These are phyloP conservation scores for Himalopsyche japonica DNA, from an alignment of 2,888 invertebrate species.

Conservation along the genomic window DNA sequence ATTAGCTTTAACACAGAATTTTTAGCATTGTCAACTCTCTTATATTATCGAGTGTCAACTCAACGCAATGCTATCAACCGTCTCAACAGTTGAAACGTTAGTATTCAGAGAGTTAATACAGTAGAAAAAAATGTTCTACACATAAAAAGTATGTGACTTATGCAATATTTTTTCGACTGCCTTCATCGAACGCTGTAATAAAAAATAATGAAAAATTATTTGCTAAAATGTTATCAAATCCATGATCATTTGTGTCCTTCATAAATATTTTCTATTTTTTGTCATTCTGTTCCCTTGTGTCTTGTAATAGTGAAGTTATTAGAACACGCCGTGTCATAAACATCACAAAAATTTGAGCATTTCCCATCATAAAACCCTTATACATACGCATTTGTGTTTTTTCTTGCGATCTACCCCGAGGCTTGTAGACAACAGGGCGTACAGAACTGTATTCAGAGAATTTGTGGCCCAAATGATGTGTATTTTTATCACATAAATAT, in stretches of 20 bases:
- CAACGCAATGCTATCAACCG: too few relatives aligned
- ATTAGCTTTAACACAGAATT: too few relatives aligned
- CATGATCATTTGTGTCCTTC: not conserved
- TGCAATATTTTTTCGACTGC: too few relatives aligned
- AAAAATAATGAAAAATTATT: not conserved
- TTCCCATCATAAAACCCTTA: conserved; percentile 31
- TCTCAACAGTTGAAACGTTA: too few relatives aligned
- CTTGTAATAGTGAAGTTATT: conserved; percentile 14
- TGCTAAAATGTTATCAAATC: not conserved
- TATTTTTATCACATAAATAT: too few relatives aligned
- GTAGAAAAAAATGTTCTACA: too few relatives aligned
- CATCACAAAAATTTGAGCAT: conserved; percentile 30
- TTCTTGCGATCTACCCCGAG: not conserved
- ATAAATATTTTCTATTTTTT: not conserved
- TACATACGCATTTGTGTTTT: not conserved
- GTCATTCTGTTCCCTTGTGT: not conserved
- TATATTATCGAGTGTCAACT: too few relatives aligned
- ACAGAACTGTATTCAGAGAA: not conserved
- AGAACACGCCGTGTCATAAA: conserved; percentile 32
- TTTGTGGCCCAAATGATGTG: too few relatives aligned
- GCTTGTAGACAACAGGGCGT: not conserved
- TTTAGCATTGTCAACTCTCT: too few relatives aligned
- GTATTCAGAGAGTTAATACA: too few relatives aligned
- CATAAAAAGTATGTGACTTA: too few relatives aligned
- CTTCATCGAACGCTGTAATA: not conserved